Base-by-base conservation (phyloP, 2,113 vertebrate species). In the Acrocephalus kingi region DNA sequence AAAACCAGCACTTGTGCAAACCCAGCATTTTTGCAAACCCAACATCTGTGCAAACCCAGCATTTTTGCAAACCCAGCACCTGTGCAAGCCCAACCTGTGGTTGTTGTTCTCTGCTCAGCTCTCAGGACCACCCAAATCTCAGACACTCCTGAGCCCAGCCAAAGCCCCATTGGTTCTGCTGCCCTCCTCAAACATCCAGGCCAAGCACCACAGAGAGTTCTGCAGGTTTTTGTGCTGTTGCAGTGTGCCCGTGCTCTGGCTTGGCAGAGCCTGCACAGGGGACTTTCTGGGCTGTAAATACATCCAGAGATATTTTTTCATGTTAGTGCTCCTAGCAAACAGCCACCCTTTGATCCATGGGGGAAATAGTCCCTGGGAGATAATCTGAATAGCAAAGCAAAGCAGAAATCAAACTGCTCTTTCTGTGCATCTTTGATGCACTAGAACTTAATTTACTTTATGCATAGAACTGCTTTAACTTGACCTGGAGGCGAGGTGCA, bases 351-450 rank as follows among this genome's bases (percentile, higher is more conserved):
- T 84, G 79, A 96, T 96, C 86, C 59, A 10, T 31, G 67, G 52
- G 64, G 71, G 55, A 87, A 93, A 76, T 4, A 27, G 71, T 92
- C 58, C 73, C 90, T 93, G 78, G 52, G 69, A 97, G 82, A 91
- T 93, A 96, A 96, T 97, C 93, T 94, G 66, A 91, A 92, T 52
- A 94, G 84, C 64, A 94, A 93, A 95, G 89, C 63, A 91, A 95
- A 95, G 49, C 62, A 92, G 83, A 89, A 96, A 66, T 69, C 87
- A 68, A 85, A 69, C 71, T 59, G 62, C 68, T 90, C 92, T 86
- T 94, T 94, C 74, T 66, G 45, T 66, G n/a, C 35, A 69, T 87
- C 86, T 97, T 82, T 95, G 81, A 95, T 94, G 46, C 76, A 56
- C 54, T 76, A 69, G 28, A 80, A 96, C 52, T 89, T 92, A 82